Percentiles rank a stretch among this genome's conserved stretches.
Conservation (phyloP, 2,113 vertebrate species). For the Pangasianodon gigas region DNA sequence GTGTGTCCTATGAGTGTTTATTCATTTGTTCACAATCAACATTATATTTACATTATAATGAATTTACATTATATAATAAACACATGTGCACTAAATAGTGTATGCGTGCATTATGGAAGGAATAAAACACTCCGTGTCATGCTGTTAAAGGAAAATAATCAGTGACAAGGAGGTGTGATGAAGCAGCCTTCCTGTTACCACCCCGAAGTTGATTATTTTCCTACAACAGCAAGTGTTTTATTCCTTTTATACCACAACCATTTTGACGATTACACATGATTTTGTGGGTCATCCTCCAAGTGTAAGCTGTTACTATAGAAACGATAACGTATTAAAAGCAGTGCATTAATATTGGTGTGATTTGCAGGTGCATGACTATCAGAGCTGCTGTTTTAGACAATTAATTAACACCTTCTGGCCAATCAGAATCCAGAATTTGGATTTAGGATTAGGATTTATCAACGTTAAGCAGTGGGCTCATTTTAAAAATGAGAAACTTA, state of each 20-base stretch:
- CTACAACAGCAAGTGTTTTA: not conserved
- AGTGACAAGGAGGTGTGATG: not conserved
- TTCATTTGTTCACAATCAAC: not conserved
- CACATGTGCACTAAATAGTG: not conserved
- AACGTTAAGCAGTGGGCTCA: not conserved
- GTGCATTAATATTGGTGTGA: not conserved
- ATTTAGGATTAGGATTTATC: not conserved
- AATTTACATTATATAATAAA: not conserved
- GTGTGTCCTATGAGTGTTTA: not conserved
- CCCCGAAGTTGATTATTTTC: not conserved
- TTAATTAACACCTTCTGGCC: not conserved
- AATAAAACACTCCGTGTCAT: not conserved
- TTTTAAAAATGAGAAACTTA: no score
- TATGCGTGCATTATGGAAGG: not conserved
- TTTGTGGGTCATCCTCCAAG: not conserved
- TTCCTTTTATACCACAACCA: not conserved
- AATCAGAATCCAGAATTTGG: not conserved
- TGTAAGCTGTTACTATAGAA: not conserved
- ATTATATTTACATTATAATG: not conserved
- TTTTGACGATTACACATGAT: not conserved
- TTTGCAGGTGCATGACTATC: not conserved
- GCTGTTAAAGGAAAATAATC: not conserved
- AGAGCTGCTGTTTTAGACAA: not conserved
- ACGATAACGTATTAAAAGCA: not conserved
- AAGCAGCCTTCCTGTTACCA: not conserved